A percentile compares a stretch with the other conserved stretches of the same genome.
These are phyloP conservation scores for Pachypeltis micranthus DNA, from an alignment of 1,140 invertebrate species.

Conservation along the genomic window DNA sequence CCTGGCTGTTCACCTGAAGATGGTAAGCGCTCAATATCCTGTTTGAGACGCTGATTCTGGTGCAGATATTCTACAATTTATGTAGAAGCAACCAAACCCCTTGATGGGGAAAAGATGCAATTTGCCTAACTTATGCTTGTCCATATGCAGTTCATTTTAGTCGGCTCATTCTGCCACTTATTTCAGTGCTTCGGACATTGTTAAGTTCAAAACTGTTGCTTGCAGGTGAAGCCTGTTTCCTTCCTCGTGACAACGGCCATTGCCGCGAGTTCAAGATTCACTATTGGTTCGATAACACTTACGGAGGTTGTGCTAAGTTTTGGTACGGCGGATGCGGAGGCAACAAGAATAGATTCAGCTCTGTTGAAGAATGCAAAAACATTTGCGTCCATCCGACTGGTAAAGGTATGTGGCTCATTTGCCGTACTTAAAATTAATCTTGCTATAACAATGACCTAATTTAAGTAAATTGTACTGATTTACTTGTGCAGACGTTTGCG, in stretches of 20 bases:
- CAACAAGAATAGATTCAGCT: constrained; percentile 77
- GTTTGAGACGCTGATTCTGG: too few relatives aligned
- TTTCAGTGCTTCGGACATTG: neutral
- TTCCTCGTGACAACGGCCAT: constrained; percentile 60
- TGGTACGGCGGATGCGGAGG: constrained; percentile 93
- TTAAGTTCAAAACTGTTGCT: constrained; percentile 11
- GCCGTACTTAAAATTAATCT: neutral
- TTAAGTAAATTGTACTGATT: too few relatives aligned
- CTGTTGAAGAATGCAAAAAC: constrained; percentile 72
- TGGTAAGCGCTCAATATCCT: too few relatives aligned
- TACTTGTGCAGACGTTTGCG: constrained; percentile 74
- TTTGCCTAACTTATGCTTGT: too few relatives aligned
- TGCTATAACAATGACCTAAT: too few relatives aligned
- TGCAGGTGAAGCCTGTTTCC: constrained; percentile 50
- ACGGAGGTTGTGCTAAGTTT: constrained; percentile 81
- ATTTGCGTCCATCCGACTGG: constrained; percentile 76
- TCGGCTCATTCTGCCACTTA: neutral
- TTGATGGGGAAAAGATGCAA: too few relatives aligned
- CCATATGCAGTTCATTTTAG: neutral
- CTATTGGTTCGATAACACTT: constrained; percentile 80
- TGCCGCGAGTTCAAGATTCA: constrained; percentile 75
- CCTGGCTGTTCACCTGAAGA: too few relatives aligned
- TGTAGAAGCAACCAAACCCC: too few relatives aligned
- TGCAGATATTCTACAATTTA: too few relatives aligned
- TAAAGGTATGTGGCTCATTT: constrained; percentile 10